Conservation (phyloP, 2,113 vertebrate species). For the Seriola rivoliana region DNA sequence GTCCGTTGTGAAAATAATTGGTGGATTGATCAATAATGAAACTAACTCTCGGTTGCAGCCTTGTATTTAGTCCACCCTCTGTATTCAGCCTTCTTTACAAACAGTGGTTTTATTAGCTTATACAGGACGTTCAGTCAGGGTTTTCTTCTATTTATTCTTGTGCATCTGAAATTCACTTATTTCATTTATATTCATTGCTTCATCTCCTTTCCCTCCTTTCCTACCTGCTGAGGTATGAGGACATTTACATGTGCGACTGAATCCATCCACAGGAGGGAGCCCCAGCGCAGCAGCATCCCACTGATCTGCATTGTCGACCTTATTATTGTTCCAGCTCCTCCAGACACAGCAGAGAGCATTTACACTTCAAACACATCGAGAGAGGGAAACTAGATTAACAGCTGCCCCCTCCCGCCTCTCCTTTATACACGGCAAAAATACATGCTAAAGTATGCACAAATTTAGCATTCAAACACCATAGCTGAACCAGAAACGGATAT, state of each 20-base stretch:
- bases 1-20: not conserved
- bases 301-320: constrained; percentile 30
- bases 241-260: constrained; percentile 1
- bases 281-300: not conserved
- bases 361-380: constrained; percentile 63
- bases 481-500: constrained; percentile 39
- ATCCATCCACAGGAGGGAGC: constrained; percentile 46
- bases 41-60: not conserved
- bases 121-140: not conserved
- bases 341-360: constrained; percentile 54
- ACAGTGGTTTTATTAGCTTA: not conserved
- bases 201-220: not conserved
- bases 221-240: not conserved
- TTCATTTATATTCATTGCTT: not conserved
- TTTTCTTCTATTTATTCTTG: not conserved
- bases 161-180: constrained; percentile 5
- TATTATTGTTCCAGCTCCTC: constrained; percentile 31
- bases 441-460: constrained; percentile 45
- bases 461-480: constrained; percentile 28
- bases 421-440: constrained; percentile 33
- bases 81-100: not conserved
- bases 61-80: not conserved
- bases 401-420: not conserved
- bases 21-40: not conserved
- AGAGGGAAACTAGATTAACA: constrained; percentile 35